These are phyloP conservation scores for Montipora efflorescens DNA, from an alignment of 64 coral and sea anemone species.

Conservation along the genomic window DNA sequence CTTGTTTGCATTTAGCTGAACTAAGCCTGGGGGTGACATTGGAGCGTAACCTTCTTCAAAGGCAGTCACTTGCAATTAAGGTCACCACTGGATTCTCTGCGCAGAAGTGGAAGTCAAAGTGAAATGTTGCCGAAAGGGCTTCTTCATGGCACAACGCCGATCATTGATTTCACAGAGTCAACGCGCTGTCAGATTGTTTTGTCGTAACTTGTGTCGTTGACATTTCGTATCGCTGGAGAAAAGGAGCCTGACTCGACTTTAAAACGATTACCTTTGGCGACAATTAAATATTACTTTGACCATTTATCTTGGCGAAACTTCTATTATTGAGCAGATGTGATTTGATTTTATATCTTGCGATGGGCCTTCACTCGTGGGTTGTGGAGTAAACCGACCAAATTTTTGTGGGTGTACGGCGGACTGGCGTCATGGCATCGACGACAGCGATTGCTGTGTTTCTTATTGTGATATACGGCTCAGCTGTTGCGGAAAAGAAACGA, in stretches of 20 bases:
- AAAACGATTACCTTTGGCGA: not conserved
- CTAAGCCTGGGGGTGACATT: not conserved
- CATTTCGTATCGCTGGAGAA: not conserved
- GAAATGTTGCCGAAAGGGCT: not conserved
- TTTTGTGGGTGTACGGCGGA: not conserved
- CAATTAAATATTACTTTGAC: not conserved
- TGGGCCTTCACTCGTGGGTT: not conserved
- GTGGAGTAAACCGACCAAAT: not conserved
- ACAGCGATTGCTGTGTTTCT: constrained; percentile 20
- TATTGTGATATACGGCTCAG: not conserved
- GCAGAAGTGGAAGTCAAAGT: not conserved
- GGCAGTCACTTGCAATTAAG: not conserved
- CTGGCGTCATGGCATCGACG: constrained; percentile 7
- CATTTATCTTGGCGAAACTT: not conserved
- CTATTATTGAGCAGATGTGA: not conserved
- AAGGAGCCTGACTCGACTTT: not conserved
- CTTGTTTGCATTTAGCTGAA: constrained; percentile 20
- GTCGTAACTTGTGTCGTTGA: not conserved
- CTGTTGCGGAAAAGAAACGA: constrained; percentile 39
- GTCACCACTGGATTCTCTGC: not conserved
- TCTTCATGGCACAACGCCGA: not conserved
- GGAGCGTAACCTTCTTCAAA: constrained; percentile 36
- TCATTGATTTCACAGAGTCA: not conserved
- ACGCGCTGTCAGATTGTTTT: not conserved
- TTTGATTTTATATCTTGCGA: not conserved